A percentile compares a stretch with the other conserved stretches of the same genome.
phyloP scores from a whole-genome alignment of 1,140 invertebrate genomes.

The Mycetomoellerius zeteki region DNA sequence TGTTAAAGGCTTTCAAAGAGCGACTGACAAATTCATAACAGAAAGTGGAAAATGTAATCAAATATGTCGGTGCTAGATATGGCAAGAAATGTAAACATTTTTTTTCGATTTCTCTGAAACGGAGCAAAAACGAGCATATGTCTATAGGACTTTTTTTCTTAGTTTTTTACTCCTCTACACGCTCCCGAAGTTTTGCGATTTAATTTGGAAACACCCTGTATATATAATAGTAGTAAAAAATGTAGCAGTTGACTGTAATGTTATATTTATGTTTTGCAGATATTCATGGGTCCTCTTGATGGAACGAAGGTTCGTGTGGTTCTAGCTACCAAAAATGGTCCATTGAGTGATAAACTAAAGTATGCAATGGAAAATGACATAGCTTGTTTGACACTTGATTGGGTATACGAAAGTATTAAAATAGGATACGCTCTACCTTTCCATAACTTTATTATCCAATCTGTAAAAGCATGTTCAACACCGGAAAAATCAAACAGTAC shows the following conservation, averaged over 20 bases:
- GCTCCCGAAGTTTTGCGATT: too few species aligned
- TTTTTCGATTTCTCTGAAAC: too few species aligned
- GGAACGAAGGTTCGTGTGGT: constrained; percentile 82
- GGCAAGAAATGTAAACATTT: too few species aligned
- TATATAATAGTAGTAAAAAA: constrained; percentile 13
- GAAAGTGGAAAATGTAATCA: too few species aligned
- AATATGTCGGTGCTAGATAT: too few species aligned
- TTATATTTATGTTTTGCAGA: constrained; percentile 72
- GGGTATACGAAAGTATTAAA: constrained; percentile 93
- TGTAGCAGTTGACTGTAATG: not conserved
- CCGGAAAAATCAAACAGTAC: constrained; percentile 86
- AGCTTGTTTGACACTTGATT: constrained; percentile 91
- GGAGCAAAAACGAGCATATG: too few species aligned
- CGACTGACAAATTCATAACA: too few species aligned
- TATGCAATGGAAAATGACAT: constrained; percentile 92
- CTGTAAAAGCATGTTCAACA: constrained; percentile 87
- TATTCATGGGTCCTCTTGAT: constrained; percentile 82
- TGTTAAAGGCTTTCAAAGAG: too few species aligned
- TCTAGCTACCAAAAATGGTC: constrained; percentile 84
- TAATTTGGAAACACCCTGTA: too few species aligned
- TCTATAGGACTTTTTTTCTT: too few species aligned
- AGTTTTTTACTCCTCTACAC: too few species aligned
- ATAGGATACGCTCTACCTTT: constrained; percentile 92
- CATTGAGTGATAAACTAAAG: constrained; percentile 93
- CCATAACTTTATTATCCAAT: constrained; percentile 89